Evolutionary conservation across 2,888 invertebrate genomes (phyloP).

Genomic region (Troides helena): DNA sequence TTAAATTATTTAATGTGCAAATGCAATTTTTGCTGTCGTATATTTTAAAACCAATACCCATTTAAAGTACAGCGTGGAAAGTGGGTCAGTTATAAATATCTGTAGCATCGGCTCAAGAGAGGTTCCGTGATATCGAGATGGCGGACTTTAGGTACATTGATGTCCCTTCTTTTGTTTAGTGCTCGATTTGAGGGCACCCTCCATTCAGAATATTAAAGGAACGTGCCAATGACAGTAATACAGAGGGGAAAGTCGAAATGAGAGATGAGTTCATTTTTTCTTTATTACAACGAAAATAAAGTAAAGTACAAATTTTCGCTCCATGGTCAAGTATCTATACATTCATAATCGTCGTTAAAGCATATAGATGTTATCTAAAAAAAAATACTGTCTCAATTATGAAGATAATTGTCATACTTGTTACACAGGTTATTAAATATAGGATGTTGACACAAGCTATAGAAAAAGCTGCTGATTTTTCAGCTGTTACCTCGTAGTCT

Average conservation of each 20-base stretch:
- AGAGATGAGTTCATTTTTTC: neutral
- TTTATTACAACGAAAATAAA: neutral
- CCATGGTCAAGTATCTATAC: too few relatives aligned
- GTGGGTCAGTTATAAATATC: conserved; percentile 61
- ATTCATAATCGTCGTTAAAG: too few relatives aligned
- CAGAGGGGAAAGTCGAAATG: neutral
- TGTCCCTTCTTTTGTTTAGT: conserved; percentile 61
- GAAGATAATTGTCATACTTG: too few relatives aligned
- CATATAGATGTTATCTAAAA: too few relatives aligned
- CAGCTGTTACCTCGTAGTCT: too few relatives aligned
- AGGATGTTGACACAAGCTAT: too few relatives aligned
- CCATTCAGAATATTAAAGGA: conserved; percentile 41
- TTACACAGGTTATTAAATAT: too few relatives aligned
- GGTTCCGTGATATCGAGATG: conserved; percentile 43
- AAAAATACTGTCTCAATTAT: too few relatives aligned
- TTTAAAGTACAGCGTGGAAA: conserved; percentile 38
- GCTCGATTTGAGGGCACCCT: conserved; percentile 42
- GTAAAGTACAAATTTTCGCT: too few relatives aligned
- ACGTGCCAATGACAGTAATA: conserved; percentile 29
- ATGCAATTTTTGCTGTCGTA: too few relatives aligned
- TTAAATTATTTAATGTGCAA: too few relatives aligned
- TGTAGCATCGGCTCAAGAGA: conserved; percentile 53
- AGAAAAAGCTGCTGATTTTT: too few relatives aligned
- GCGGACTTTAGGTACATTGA: conserved; percentile 39
- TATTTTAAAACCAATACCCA: conserved; percentile 21